Conservation (phyloP, 1,140 invertebrate genomes). For the Paraescarpia echinospica region DNA sequence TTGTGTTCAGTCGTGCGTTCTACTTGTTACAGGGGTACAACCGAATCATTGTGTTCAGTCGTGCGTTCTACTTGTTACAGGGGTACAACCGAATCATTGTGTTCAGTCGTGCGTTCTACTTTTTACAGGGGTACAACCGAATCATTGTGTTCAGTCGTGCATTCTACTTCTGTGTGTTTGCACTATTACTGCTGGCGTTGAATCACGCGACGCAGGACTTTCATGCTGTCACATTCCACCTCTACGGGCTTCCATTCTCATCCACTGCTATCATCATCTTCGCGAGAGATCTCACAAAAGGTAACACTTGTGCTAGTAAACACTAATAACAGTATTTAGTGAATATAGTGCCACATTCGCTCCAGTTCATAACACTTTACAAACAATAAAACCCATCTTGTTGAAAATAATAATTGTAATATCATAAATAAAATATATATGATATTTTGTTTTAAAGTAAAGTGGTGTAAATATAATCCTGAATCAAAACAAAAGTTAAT, state of each 20-base stretch:
- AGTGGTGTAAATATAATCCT: no score
- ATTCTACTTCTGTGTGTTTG: slow-evolving; percentile 91
- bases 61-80: no score
- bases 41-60: no score
- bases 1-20: no score
- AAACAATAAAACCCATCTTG: no score
- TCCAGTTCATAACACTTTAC: no score
- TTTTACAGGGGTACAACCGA: slow-evolving; percentile 83
- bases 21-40: no score
- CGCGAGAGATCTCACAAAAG: slow-evolving; percentile 65
- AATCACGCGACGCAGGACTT: slow-evolving; percentile 57
- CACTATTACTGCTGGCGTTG: slow-evolving; percentile 72
- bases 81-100: no score
- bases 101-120: slow-evolving; percentile 14
- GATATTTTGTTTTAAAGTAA: no score
- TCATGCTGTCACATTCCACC: slow-evolving; percentile 57
- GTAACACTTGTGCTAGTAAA: slow-evolving; percentile 32
- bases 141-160: slow-evolving; percentile 90
- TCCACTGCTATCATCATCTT: slow-evolving; percentile 69
- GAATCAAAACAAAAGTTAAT: no score
- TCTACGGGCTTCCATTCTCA: slow-evolving; percentile 78
- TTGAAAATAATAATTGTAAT: no score
- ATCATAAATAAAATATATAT: no score
- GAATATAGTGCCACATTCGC: not conserved
- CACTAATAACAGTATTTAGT: not conserved